Evolutionary conservation across 2,888 invertebrate species (phyloP), one percentile per base, ranked within the genome.

Genomic region (Plusia festucae): DNA sequence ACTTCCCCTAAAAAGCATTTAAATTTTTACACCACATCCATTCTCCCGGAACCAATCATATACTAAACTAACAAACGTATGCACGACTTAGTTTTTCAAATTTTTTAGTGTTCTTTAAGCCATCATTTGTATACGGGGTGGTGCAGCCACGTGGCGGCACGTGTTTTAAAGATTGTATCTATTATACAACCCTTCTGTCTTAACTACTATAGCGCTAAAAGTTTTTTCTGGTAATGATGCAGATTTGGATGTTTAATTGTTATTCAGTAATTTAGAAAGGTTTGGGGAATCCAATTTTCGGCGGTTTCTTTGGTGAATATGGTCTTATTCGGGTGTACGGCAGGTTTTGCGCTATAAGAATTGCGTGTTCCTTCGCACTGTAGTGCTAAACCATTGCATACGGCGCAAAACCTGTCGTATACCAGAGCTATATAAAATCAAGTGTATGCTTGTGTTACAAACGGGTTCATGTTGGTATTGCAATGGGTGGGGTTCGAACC

Each of bases 51-150:
- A 80, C 73, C 78, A 79, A 83, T 82, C 63, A 73, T 40, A 34
- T 76, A 85, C 89, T 92, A 93, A 93, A 91, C 92, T 89, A 93
- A 92, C 93, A 92, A 92, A 87, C 90, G 85, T 93, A 94, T 94
- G 93, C 93, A 89, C 84, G 92, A 90, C 88, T 93, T 88, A 88
- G 83, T 85, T 82, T 73, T 85, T 82, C 85, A 85, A 84, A 83
- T 69, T 79, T 83, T 87, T 86, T 86, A 87, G 84, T 85, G 85
- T 86, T 71, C 69, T 64, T 66, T 93, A 93, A 94, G 92, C 94
- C 91, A 87, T 92, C 85, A 94, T 94, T 94, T 94, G 94, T 94
- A 93, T 91, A 92, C 92, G 78, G 76, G 80, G 89, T 87, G 90
- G 89, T 80, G 60, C 18, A 53, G 86, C 16, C 94, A 90, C 93